Evolutionary conservation across 2,797 vertebrate species (phyloP), one percentile per base, ranked within the genome.

Genomic region (Furcifer pardalis): DNA sequence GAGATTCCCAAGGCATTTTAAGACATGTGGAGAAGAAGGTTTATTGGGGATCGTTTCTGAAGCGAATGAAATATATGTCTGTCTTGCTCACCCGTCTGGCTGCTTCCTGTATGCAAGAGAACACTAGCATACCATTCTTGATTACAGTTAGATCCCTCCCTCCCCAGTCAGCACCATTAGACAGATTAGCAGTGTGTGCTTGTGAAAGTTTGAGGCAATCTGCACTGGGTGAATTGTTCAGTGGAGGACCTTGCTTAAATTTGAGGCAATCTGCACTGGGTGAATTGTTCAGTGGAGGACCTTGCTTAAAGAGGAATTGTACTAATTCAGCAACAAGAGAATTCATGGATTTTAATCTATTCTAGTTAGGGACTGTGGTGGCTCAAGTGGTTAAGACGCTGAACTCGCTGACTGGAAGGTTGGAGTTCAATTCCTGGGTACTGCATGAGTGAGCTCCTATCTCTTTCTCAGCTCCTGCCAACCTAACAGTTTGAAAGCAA

Each of bases 221-320:
- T 85, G 9, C 73, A 86, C 32, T 80, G 44, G 23, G 60, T 74
- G n/a, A 82, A 89, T 95, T 94, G 85, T 92, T 92, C 91, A 87
- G 81, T 30, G 60, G 88, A 71, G n/a, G 76, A 83, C n/a, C n/a
- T n/a, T n/a, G n/a, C n/a, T n/a, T n/a, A 25, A 35, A 65, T 89
- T 72, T 0, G 5, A 87, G 52, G 81, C 0, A 76, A 19, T 82
- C 90, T 85, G 9, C 73, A 86, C 32, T 80, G 44, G 23, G 60
- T 74, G n/a, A 82, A 89, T 95, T 94, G 85, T 92, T 92, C 91
- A 87, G 81, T 30, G 60, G 88, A 71, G n/a, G 76, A 83, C 74
- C 91, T 93, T 89, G 88, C 87, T 90, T 77, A 84, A 90, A 62
- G 35, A 77, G 73, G 73, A 88, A 49, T 7, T 46, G 1, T 5